Evolutionary conservation across 53 echinoderm and acorn worm genomes (phyloP).

Genomic region (Paracentrotus lividus): DNA sequence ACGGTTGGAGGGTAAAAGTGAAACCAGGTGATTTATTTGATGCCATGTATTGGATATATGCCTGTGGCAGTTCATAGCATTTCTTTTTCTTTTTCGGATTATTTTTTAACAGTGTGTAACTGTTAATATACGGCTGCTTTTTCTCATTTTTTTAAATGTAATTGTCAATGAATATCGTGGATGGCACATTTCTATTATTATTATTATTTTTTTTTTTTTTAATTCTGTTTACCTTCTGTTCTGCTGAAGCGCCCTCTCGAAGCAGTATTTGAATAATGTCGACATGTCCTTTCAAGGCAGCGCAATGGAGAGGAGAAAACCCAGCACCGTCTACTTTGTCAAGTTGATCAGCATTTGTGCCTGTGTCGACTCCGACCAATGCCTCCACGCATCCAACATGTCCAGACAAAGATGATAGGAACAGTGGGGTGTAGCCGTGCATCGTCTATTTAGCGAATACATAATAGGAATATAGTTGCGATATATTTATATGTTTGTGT

Average conservation of each 20-base stretch:
- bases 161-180: too few species aligned
- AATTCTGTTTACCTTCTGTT: background rate
- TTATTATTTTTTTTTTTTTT: too few species aligned
- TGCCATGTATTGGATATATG: too few species aligned
- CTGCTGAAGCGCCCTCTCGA: background rate
- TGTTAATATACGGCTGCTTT: too few species aligned
- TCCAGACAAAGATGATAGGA: background rate
- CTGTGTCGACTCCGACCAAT: background rate
- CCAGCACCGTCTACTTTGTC: background rate
- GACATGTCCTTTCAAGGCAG: background rate
- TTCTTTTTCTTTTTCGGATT: too few species aligned
- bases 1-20: too few species aligned
- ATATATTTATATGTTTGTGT: background rate
- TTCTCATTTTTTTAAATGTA: too few species aligned
- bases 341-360: background rate
- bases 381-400: background rate
- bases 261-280: background rate
- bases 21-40: too few species aligned
- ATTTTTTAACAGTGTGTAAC: too few species aligned
- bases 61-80: too few species aligned
- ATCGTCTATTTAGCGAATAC: background rate
- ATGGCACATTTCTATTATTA: too few species aligned
- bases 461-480: background rate
- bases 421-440: background rate
- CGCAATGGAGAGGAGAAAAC: background rate